Conservation (phyloP, 2,888 invertebrate genomes). For the Rugalucina vietnamica region DNA sequence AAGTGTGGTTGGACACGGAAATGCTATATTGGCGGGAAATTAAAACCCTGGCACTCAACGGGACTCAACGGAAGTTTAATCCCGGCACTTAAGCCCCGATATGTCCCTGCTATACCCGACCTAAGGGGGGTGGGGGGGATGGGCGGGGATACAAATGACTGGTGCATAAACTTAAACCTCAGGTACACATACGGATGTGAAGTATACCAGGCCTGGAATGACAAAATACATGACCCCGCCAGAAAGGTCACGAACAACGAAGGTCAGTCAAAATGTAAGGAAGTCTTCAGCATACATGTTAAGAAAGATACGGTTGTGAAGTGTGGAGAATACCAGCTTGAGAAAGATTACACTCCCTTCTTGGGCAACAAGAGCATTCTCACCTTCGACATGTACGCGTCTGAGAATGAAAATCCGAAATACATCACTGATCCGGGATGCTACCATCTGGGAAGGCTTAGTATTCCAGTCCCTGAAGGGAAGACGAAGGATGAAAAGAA, state of each 20-base stretch:
- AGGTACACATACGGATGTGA: constrained; percentile 17
- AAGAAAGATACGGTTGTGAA: constrained; percentile 15
- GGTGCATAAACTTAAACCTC: too few relatives aligned
- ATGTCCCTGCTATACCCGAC: too few relatives aligned
- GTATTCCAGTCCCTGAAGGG: not conserved
- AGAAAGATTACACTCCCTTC: constrained; percentile 20
- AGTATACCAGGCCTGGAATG: constrained; percentile 12
- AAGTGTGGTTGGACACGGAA: too few relatives aligned
- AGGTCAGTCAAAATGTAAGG: constrained; percentile 10
- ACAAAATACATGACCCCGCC: not conserved
- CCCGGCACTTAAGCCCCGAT: too few relatives aligned
- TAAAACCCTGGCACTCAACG: too few relatives aligned
- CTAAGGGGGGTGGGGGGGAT: too few relatives aligned
- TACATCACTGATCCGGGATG: constrained; percentile 5
- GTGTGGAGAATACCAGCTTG: not conserved
- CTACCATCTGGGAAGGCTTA: not conserved
- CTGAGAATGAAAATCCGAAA: constrained; percentile 7
- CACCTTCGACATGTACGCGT: constrained; percentile 15
- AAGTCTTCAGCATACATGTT: constrained; percentile 9
- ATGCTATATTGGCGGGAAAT: too few relatives aligned
- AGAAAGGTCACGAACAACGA: constrained; percentile 9
- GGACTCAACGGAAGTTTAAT: too few relatives aligned
- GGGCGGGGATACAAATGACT: too few relatives aligned
- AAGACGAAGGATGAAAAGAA: not conserved
- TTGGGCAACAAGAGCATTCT: constrained; percentile 2